Base-by-base conservation (phyloP, 1,140 invertebrate species). In the Formica selysi region DNA sequence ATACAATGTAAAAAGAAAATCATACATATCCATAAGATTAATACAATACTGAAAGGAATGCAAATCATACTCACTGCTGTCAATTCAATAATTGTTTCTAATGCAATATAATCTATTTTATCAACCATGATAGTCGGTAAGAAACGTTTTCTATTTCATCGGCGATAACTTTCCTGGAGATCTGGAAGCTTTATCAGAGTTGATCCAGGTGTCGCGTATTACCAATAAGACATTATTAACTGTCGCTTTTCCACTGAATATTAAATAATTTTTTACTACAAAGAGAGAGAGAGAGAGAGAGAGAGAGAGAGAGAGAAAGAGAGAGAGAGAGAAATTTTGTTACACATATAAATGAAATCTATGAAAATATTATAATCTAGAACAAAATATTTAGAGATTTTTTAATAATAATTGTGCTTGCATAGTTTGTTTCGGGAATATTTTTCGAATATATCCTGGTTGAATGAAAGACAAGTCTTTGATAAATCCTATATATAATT, bases 191-290 rank as follows among this genome's bases (percentile, higher is more conserved):
- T 36, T 48, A 61, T 54, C 76, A 51, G 10, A 10, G 10, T 22
- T 54, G 22, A 8, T 80, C 87, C 65, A 89, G 88, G 64, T 88
- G 88, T 88, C 88, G 87, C 76, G 71, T 65, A 29, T 73, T 76
- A 59, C 62, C 86, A 57, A 70, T 22, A 11, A 4, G 38, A 64
- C 10, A 0, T 48, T 64, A 22, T 57, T 61, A 57, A 7, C 16
- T 11, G 13, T 3, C 29, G 22, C 6, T 29, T 7, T 29, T 16
- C 2, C 16, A 59, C 7, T 26, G 2, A 26, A 13, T 19, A 74
- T 7, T 64, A 76, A 44, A 76, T 41, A 44, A 44, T 29, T 13
- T 10, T 36, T 38, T 67, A 26, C 1, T 8, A 41, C 1, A 64
- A 22, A 22, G 0, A 44, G 13, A 41, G 4, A 51, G 4, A 76